Percentiles rank a stretch among this genome's conserved stretches.
Conservation (phyloP, 2,797 vertebrate species). For the Siniperca scherzeri region DNA sequence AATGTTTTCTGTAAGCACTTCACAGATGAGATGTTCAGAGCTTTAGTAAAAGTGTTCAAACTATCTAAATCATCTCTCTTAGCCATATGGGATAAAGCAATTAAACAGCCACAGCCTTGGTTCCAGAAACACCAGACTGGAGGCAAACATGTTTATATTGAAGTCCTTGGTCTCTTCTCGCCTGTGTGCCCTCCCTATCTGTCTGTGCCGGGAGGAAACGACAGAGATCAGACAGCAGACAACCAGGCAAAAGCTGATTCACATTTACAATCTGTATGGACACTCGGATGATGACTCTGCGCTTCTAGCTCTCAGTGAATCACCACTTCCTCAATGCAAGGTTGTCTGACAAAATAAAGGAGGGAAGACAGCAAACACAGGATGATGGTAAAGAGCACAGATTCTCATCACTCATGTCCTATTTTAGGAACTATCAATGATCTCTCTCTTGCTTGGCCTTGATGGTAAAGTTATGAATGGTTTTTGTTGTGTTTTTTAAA, state of each 20-base stretch:
- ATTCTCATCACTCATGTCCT: conserved; percentile 7
- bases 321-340: neutral
- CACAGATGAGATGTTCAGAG: conserved; percentile 6
- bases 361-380: neutral
- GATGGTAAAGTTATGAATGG: neutral
- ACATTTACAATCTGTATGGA: conserved; percentile 3
- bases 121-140: conserved; percentile 32
- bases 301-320: conserved; percentile 22
- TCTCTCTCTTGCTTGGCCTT: neutral
- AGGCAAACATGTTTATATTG: conserved; percentile 46
- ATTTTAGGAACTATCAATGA: conserved; percentile 10
- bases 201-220: conserved; percentile 14
- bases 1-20: conserved; percentile 7
- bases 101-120: conserved; percentile 25
- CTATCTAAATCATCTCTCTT: conserved; percentile 12
- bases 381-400: neutral
- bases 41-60: conserved; percentile 9
- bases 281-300: conserved; percentile 29
- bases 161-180: conserved; percentile 33
- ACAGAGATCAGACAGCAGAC: conserved; percentile 43
- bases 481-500: neutral
- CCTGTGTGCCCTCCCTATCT: conserved; percentile 15
- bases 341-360: conserved; percentile 19
- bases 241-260: conserved; percentile 49
- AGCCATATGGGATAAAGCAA: neutral